These are phyloP conservation scores for Calyptommatus sinebrachiatus DNA, from an alignment of 2,113 vertebrate species.

Conservation along the genomic window DNA sequence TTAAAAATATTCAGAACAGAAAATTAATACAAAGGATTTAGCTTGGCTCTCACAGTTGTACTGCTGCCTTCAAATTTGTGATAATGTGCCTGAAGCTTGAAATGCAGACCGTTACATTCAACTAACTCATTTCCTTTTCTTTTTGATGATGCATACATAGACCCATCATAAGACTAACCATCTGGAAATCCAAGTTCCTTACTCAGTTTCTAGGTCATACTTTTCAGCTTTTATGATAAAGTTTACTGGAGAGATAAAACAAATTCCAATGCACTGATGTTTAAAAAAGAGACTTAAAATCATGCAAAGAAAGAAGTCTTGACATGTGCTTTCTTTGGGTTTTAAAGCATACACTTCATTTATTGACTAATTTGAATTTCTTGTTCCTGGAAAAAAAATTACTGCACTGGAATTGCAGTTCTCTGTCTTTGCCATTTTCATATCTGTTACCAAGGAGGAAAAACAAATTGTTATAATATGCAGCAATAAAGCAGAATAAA, in stretches of 20 bases:
- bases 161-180: background rate
- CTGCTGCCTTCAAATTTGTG: background rate
- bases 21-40: background rate
- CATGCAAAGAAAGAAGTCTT: background rate
- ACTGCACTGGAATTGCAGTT: background rate
- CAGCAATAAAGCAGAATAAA: background rate
- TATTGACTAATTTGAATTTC: background rate
- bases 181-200: background rate
- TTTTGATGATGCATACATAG: background rate
- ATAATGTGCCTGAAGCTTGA: background rate
- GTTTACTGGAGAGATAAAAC: background rate
- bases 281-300: background rate
- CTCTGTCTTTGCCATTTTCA: background rate
- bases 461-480: background rate
- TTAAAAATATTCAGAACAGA: background rate
- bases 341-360: background rate
- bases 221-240: background rate
- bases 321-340: accelerated
- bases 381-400: constrained; percentile 18
- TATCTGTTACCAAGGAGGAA: background rate
- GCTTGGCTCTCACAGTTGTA: background rate
- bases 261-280: background rate
- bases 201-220: background rate
- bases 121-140: background rate
- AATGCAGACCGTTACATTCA: background rate